Percentiles rank a stretch among this genome's conserved stretches.
Conservation (phyloP, 2,888 invertebrate species). For the Dicyrtomina minuta region DNA sequence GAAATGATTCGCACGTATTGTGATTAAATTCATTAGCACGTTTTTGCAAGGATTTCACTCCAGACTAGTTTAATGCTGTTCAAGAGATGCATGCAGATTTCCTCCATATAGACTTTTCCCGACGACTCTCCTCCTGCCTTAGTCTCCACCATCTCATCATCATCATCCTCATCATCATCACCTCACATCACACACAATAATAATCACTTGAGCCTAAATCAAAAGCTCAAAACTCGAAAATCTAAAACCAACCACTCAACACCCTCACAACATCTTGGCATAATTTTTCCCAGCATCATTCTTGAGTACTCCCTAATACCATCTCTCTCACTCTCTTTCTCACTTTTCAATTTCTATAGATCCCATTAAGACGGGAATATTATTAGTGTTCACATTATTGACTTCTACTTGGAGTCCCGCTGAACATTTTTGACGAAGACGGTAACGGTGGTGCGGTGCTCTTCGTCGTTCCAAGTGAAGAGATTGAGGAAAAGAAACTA, state of each 20-base stretch:
- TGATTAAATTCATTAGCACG: conserved; percentile 51
- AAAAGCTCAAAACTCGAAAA: not conserved
- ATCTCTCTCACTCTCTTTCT: not conserved
- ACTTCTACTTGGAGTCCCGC: too few relatives aligned
- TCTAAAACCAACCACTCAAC: not conserved
- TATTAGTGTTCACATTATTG: too few relatives aligned
- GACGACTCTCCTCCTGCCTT: conserved; percentile 1
- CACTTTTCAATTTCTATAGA: not conserved
- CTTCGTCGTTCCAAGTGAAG: too few relatives aligned
- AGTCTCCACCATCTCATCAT: too few relatives aligned
- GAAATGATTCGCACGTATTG: conserved; percentile 30
- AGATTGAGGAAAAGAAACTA: too few relatives aligned
- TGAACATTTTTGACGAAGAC: too few relatives aligned
- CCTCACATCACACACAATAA: too few relatives aligned
- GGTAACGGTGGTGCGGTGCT: too few relatives aligned
- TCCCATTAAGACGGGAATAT: not conserved
- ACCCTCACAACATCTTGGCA: conserved; percentile 4
- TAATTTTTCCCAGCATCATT: conserved; percentile 1
- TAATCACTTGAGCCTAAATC: too few relatives aligned
- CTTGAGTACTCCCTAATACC: too few relatives aligned
- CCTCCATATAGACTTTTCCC: conserved; percentile 5
- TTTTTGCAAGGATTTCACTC: conserved; percentile 37
- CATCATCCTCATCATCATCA: conserved; percentile 1
- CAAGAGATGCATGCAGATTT: conserved; percentile 15
- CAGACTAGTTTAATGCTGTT: conserved; percentile 12